These are phyloP conservation scores for Corvus moneduloides DNA, from an alignment of 2,113 vertebrate genomes.

Conservation along the genomic window DNA sequence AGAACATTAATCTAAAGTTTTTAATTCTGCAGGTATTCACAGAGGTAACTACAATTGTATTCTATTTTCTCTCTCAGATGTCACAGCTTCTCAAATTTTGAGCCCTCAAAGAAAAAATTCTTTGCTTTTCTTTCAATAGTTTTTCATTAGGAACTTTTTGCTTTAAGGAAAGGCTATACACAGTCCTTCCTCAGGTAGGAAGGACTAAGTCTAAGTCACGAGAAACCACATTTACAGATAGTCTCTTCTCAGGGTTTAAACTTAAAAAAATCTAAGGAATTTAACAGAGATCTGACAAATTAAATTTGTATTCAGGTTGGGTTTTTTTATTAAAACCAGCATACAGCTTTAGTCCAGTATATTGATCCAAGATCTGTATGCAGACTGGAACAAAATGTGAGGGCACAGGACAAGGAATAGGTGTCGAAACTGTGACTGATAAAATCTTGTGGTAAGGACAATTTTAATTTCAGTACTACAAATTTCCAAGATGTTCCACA, in stretches of 20 bases:
- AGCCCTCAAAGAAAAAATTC: background rate
- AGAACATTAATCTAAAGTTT: background rate
- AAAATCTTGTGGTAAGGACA: background rate
- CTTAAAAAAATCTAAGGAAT: background rate
- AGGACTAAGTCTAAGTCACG: background rate
- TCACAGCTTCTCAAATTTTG: background rate
- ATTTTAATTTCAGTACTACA: background rate
- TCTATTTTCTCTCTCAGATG: background rate
- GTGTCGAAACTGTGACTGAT: rapidly evolving
- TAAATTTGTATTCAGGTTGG: background rate
- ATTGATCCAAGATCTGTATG: background rate
- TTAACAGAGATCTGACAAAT: background rate
- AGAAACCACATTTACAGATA: background rate
- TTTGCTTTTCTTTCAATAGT: background rate
- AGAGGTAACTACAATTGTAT: background rate
- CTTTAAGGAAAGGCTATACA: background rate
- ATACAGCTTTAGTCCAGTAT: background rate
- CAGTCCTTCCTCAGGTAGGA: background rate
- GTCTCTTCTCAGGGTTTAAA: background rate
- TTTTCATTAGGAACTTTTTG: background rate
- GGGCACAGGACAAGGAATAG: background rate
- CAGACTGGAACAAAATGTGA: background rate
- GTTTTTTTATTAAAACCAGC: background rate
- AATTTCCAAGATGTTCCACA: background rate
- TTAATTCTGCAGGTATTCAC: background rate